Evolutionary conservation across 2,797 vertebrate genomes (phyloP).

Genomic region (Parambassis ranga): DNA sequence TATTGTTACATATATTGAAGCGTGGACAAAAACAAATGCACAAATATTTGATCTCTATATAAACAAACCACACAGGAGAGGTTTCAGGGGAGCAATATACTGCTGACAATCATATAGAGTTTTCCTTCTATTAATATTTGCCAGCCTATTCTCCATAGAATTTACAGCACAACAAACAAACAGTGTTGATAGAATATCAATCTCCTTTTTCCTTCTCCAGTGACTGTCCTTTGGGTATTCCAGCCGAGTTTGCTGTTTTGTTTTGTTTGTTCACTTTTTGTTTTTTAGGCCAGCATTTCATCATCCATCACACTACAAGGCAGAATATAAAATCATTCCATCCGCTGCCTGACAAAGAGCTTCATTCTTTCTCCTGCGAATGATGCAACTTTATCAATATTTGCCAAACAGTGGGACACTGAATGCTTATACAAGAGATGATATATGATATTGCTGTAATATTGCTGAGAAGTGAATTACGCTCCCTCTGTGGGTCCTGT

Average conservation of each 20-base stretch:
- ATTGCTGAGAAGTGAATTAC: conserved; percentile 53
- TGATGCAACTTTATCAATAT: conserved; percentile 73
- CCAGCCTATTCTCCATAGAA: conserved; percentile 64
- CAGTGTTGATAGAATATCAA: conserved; percentile 72
- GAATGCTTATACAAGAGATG: conserved; percentile 32
- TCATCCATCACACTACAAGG: conserved; percentile 64
- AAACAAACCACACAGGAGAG: conserved; percentile 11
- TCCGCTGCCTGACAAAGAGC: conserved; percentile 53
- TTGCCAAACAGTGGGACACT: conserved; percentile 49
- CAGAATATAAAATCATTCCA: conserved; percentile 53
- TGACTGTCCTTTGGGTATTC: conserved; percentile 62
- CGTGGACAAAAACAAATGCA: conserved; percentile 14
- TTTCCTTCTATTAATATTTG: conserved; percentile 60
- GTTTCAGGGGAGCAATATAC: conserved; percentile 44
- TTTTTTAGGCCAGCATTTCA: conserved; percentile 66
- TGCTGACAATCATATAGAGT: conserved; percentile 53
- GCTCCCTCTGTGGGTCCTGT: conserved; percentile 9
- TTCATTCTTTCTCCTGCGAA: conserved; percentile 49
- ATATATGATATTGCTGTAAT: conserved; percentile 57
- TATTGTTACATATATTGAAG: conserved; percentile 15
- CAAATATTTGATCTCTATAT: conserved; percentile 31
- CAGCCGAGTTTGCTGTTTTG: conserved; percentile 65
- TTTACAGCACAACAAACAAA: conserved; percentile 72
- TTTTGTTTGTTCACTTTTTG: conserved; percentile 67
- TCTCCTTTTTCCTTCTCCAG: conserved; percentile 56